Conservation (phyloP, 2,797 vertebrate genomes). For the Thripadectes ignobilis region DNA sequence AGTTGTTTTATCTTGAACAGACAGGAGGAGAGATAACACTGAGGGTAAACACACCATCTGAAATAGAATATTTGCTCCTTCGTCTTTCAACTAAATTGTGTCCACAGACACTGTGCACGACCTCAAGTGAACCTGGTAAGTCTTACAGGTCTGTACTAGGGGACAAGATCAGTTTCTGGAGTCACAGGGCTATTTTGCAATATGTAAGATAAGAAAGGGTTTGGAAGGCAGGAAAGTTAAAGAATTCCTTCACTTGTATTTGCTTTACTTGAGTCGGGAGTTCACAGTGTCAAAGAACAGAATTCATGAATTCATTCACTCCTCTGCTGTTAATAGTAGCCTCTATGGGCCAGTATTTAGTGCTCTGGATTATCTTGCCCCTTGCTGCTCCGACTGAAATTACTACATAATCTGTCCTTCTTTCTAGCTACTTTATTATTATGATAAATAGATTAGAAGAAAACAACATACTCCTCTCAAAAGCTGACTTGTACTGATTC, state of each 20-base stretch:
- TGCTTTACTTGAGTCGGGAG: neutral
- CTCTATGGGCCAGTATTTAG: neutral
- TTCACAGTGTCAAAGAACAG: neutral
- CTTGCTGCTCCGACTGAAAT: neutral
- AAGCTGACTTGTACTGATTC: neutral
- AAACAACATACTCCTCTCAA: neutral
- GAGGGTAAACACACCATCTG: neutral
- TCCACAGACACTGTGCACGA: neutral
- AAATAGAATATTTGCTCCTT: neutral
- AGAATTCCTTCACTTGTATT: neutral
- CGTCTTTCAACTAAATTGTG: neutral
- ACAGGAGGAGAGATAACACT: neutral
- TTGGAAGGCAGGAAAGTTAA: neutral
- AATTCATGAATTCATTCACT: neutral
- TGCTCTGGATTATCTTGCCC: neutral
- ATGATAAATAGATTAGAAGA: neutral
- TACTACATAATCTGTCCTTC: neutral
- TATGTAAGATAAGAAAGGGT: neutral
- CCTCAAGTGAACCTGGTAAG: neutral
- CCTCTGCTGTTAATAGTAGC: neutral
- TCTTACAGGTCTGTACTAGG: neutral
- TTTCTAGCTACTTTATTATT: neutral
- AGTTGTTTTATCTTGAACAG: neutral
- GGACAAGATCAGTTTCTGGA: neutral
- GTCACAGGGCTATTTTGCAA: neutral